A percentile compares a stretch with the other conserved stretches of the same genome.
phyloP scores from a whole-genome alignment of 1,140 invertebrate species.

The Frieseomelitta varia region DNA sequence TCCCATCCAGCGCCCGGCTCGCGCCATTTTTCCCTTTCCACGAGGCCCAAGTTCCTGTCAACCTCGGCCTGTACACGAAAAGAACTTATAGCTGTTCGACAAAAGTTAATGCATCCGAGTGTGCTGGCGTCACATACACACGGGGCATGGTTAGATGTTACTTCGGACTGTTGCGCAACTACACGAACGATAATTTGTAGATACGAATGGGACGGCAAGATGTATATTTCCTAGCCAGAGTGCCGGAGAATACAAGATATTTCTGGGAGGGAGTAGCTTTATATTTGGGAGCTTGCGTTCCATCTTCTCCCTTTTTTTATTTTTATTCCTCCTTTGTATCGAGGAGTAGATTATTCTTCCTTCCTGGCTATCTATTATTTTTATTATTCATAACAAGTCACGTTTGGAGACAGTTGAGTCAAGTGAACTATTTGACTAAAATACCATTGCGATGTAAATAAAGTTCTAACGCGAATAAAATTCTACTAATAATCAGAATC shows the following conservation, averaged over 20 bases:
- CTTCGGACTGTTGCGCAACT: not conserved
- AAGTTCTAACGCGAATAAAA: not conserved
- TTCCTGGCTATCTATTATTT: not conserved
- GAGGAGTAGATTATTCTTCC: not conserved
- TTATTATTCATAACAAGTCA: not conserved
- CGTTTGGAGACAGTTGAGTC: not conserved
- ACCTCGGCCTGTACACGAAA: constrained; percentile 5
- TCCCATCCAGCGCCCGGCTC: no score
- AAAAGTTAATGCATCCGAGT: constrained; percentile 22
- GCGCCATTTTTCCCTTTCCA: constrained; percentile 18
- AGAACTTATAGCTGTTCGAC: constrained; percentile 54
- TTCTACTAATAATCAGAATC: not conserved
- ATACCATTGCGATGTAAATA: not conserved
- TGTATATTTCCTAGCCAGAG: not conserved
- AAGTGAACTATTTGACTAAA: not conserved
- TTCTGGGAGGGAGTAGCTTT: not conserved
- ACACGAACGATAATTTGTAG: not conserved
- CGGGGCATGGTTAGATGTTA: no score
- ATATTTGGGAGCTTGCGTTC: not conserved
- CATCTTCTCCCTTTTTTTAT: no score
- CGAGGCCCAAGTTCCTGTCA: not conserved
- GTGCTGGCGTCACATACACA: not conserved
- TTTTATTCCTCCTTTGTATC: no score
- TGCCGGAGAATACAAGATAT: not conserved
- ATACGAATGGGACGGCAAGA: not conserved